These are phyloP conservation scores for Amblyjoppa fuscipennis DNA, from an alignment of 2,888 invertebrate genomes.

Conservation along the genomic window DNA sequence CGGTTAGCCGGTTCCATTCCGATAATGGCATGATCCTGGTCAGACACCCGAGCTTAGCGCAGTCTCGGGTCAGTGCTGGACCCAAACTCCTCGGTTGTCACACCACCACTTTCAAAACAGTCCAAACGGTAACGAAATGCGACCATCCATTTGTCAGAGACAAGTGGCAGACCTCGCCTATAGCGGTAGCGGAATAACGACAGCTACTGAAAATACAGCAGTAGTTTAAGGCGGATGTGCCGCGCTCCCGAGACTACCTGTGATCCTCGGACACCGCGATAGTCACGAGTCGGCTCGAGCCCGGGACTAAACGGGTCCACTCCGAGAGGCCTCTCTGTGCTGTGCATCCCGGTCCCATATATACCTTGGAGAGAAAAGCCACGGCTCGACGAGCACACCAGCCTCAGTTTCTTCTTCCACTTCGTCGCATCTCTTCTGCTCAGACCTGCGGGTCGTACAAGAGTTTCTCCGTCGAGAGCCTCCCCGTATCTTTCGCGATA, in stretches of 20 bases:
- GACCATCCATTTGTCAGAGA: background rate
- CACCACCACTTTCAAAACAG: background rate
- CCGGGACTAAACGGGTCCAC: constrained; percentile 42
- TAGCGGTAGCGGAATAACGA: constrained; percentile 47
- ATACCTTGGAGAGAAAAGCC: constrained; percentile 41
- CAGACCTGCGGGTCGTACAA: constrained; percentile 31
- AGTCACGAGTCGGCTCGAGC: constrained; percentile 57
- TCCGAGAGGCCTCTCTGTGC: constrained; percentile 23
- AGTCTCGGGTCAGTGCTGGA: background rate
- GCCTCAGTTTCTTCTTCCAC: constrained; percentile 48
- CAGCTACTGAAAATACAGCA: constrained; percentile 62
- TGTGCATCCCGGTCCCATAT: constrained; percentile 39
- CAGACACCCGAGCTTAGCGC: background rate
- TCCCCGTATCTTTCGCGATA: constrained; percentile 28
- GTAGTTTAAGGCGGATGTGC: constrained; percentile 56
- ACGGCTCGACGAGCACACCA: constrained; percentile 51
- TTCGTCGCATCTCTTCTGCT: constrained; percentile 46
- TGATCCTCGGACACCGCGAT: constrained; percentile 20
- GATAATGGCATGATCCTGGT: no score
- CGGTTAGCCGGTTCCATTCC: no score
- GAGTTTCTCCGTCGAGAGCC: constrained; percentile 9
- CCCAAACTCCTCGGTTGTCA: no score
- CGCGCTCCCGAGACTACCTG: constrained; percentile 56
- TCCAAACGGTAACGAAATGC: background rate
- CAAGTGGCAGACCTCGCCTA: constrained; percentile 3